Evolutionary conservation across 2,797 vertebrate genomes (phyloP), one percentile per base, ranked within the genome.

Genomic region (Selene dorsalis): DNA sequence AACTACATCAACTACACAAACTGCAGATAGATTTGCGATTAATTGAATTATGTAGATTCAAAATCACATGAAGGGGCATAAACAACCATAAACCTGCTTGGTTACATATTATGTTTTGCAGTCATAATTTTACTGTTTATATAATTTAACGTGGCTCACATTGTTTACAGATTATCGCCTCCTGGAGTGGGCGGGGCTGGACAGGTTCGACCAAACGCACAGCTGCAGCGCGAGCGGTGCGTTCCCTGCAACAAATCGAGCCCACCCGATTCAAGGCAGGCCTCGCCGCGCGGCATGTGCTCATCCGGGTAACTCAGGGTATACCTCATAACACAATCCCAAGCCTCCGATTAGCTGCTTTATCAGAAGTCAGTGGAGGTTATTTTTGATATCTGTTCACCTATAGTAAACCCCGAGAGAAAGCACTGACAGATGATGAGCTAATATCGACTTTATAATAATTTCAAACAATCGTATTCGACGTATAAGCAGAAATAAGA

Each of bases 301-400:
- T 57, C 52, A 95, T 94, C 94, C 94, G 94, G 94, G 94, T 88
- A 80, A 72, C 91, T 71, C 20, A 14, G 43, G 1, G 1, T 18
- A 2, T 12, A 24, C 2, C 22, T 70, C 73, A 38, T 90, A 87
- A 85, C 56, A 4, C 9, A 9, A 22, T 2, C 5, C 4, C 0
- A 32, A 57, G 0, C 20, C 2, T 60, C 28, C 1, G 10, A 69
- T 74, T 38, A 59, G 73, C 55, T 47, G 62, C 22, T 47, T 20
- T 17, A 48, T 28, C 0, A 0, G 0, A 10, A 0, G 5, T 10
- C 2, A 72, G 55, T n/a, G 4, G 0, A 0, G 4, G 0, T 8
- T 26, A 2, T 55, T 69, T 38, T 13, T 0, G 0, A 0, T 0
- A 0, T 16, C 22, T 45, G 3, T 0, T 0, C 1, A 0, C 0